Evolutionary conservation across 2,113 vertebrate genomes (phyloP), one percentile per base, ranked within the genome.

Genomic region (Megaleporinus macrocephalus): DNA sequence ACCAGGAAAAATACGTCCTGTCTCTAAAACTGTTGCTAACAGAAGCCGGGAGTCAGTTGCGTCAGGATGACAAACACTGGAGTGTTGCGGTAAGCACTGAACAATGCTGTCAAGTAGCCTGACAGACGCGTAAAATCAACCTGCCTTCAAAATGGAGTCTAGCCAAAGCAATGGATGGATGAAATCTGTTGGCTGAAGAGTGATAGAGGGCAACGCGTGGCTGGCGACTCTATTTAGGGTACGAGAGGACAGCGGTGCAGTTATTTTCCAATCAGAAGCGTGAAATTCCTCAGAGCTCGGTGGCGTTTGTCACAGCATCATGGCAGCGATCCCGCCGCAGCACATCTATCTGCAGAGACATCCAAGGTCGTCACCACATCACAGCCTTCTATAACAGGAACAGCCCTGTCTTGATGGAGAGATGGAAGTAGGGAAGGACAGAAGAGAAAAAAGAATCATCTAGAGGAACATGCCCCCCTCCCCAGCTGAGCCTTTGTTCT

Each of bases 401-500:
- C 75, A 74, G 69, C 22, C 55, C 51, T 84, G 57, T 80, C 68
- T 59, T 84, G 78, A 81, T 82, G 83, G 44, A 80, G n/a, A 69
- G 70, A 83, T 66, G 68, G 55, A 82, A 73, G 44, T 76, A 75
- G 80, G 55, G 77, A 70, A 76, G 76, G 82, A 87, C 83, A 33
- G 69, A 59, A 85, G 66, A 83, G 57, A 70, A 22, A 75, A 84
- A 84, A 71, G 84, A 91, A 93, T 91, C 81, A 86, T 92, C 87
- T 83, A 78, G 89, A 92, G 90, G 83, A 89, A 84, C 87, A 88
- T 80, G 85, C 89, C 47, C 75, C 85, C 85, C 78, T 71, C 36
- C 74, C 57, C 53, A 68, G 87, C 90, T 84, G 89, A 90, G 88
- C 88, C 91, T 93, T 93, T 93, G 91, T 93, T 93, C 92, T 93